A percentile compares a stretch with the other conserved stretches of the same genome.
Conservation (phyloP, 2,888 invertebrate genomes). For the Dolomedes plantarius region DNA sequence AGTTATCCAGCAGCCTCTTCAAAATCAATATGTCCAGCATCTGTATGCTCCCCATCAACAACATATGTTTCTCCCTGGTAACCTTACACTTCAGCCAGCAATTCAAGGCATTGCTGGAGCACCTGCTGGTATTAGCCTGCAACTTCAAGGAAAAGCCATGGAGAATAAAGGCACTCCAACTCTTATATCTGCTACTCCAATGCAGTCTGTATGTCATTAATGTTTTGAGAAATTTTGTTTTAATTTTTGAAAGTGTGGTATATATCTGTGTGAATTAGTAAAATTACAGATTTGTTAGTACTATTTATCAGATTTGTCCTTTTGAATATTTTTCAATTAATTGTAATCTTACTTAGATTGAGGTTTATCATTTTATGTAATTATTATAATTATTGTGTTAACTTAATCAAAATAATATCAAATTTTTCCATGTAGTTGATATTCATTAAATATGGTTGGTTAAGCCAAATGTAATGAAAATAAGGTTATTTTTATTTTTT, state of each 20-base stretch:
- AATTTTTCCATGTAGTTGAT: no score
- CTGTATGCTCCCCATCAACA: conserved; percentile 87
- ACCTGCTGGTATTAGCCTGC: conserved; percentile 82
- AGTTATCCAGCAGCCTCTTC: conserved; percentile 85
- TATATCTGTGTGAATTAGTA: no score
- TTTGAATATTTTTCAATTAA: no score
- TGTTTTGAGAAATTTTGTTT: neutral
- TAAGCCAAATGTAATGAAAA: no score
- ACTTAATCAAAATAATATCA: no score
- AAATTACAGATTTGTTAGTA: no score
- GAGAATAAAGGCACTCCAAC: conserved; percentile 57
- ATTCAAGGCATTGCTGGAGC: conserved; percentile 66
- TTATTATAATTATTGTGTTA: no score
- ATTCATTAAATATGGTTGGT: no score
- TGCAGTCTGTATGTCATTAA: conserved; percentile 56
- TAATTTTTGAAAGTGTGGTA: neutral
- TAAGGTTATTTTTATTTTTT: no score
- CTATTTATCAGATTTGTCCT: no score
- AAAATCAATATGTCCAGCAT: conserved; percentile 86
- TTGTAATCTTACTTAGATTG: no score
- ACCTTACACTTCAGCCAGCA: conserved; percentile 84
- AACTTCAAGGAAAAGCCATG: conserved; percentile 82
- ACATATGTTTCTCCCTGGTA: conserved; percentile 85
- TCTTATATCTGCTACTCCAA: conserved; percentile 67
- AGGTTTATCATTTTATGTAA: no score